phyloP scores from a whole-genome alignment of 2,797 vertebrate genomes.

The Pantherophis alleghaniensis region DNA sequence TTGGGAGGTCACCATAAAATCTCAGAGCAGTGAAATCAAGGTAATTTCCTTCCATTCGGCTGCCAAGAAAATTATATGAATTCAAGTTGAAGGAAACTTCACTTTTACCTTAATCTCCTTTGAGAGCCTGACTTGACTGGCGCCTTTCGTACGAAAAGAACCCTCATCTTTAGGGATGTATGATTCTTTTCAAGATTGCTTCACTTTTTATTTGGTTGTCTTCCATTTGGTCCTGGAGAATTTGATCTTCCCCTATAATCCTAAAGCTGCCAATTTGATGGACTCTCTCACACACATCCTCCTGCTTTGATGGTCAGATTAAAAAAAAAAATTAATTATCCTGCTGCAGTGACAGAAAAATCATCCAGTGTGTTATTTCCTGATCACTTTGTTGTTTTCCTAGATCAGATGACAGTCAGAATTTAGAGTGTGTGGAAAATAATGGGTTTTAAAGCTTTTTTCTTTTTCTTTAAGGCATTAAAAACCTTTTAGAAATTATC shows the following conservation, averaged over 20 bases:
- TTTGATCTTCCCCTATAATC: constrained; percentile 47
- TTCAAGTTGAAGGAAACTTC: neutral
- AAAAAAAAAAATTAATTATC: constrained; percentile 54
- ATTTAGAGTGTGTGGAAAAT: constrained; percentile 56
- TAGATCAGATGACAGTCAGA: constrained; percentile 56
- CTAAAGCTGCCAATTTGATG: constrained; percentile 47
- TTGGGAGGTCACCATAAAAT: neutral
- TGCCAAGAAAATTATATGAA: neutral
- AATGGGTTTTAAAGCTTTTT: constrained; percentile 45
- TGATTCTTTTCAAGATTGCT: constrained; percentile 22
- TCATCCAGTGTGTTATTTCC: constrained; percentile 48
- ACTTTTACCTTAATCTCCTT: neutral
- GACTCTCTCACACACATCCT: constrained; percentile 36
- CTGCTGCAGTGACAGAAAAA: constrained; percentile 21
- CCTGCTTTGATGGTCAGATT: constrained; percentile 61
- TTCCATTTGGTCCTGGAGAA: constrained; percentile 39
- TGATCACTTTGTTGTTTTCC: constrained; percentile 49
- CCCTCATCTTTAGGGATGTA: constrained; percentile 33
- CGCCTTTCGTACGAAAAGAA: neutral
- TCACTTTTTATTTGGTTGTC: constrained; percentile 35
- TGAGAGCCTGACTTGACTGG: neutral
- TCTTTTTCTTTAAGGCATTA: constrained; percentile 22
- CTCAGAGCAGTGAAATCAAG: neutral
- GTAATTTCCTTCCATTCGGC: neutral
- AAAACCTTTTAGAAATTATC: constrained; percentile 32